Percentiles rank a stretch among this genome's conserved stretches.
These are phyloP conservation scores for Drosophila nigricruria DNA, from an alignment of 2,888 invertebrate genomes.

Conservation along the genomic window DNA sequence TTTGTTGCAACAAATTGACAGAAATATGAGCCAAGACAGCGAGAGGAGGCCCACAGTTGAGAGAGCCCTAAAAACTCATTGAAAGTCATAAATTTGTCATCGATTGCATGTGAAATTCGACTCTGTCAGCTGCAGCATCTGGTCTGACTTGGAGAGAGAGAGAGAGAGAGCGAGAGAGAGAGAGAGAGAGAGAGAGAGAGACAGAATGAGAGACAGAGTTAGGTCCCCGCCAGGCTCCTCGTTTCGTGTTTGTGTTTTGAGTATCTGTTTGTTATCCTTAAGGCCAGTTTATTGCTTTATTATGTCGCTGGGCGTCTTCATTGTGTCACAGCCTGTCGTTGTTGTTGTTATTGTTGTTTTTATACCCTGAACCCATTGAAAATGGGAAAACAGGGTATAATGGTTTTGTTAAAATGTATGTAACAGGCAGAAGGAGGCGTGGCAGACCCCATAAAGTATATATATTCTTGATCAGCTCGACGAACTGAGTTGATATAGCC, in stretches of 20 bases:
- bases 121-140: constrained; percentile 43
- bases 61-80: constrained; percentile 49
- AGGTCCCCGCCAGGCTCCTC: constrained; percentile 3
- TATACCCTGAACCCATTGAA: too few species aligned
- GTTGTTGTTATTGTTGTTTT: too few species aligned
- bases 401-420: too few species aligned
- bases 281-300: constrained; percentile 77
- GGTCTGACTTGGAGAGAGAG: constrained; percentile 13
- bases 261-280: constrained; percentile 74
- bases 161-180: not conserved
- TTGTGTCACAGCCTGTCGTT: constrained; percentile 53
- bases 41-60: constrained; percentile 21
- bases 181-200: not conserved
- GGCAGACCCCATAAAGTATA: too few species aligned
- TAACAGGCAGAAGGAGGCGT: too few species aligned
- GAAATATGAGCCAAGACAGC: constrained; percentile 67
- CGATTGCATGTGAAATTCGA: constrained; percentile 80
- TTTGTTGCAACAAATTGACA: constrained; percentile 77
- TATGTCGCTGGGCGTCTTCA: constrained; percentile 69
- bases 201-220: constrained; percentile 3
- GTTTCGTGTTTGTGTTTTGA: constrained; percentile 35
- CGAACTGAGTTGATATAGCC: too few species aligned
- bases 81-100: constrained; percentile 79
- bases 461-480: too few species aligned
- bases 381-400: too few species aligned